These are phyloP conservation scores for Antigone vipio DNA, from an alignment of 2,113 vertebrate genomes.

Conservation along the genomic window DNA sequence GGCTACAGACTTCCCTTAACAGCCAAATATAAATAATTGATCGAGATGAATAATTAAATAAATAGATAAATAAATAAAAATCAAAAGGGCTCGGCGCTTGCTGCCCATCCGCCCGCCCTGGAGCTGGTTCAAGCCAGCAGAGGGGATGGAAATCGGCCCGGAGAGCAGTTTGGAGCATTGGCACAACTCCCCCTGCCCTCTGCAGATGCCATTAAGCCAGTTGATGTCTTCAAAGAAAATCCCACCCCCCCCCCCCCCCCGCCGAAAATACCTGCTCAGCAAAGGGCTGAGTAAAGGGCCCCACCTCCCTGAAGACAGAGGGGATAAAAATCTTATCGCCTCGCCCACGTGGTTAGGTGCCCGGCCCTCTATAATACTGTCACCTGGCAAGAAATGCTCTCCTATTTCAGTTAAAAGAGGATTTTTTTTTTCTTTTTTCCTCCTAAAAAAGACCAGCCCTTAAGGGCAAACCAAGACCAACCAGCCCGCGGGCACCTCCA, in stretches of 20 bases:
- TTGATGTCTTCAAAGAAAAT: not conserved
- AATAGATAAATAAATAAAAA: no score
- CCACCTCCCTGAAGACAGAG: not conserved
- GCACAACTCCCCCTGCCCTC: not conserved
- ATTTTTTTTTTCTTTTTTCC: not conserved
- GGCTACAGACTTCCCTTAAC: not conserved
- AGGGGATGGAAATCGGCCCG: not conserved
- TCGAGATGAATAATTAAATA: not conserved
- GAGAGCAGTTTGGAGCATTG: not conserved
- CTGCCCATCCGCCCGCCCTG: not conserved
- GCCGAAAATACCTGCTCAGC: not conserved
- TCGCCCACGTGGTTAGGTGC: not conserved
- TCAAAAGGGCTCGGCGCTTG: not conserved
- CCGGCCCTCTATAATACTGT: not conserved
- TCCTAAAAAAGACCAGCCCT: not conserved
- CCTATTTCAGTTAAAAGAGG: not conserved
- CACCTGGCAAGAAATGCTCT: not conserved
- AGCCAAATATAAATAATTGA: not conserved
- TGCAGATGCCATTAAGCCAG: not conserved
- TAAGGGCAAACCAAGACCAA: not conserved
- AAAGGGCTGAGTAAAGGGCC: not conserved
- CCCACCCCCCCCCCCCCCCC: not conserved
- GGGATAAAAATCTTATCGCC: not conserved
- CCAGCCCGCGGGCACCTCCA: not conserved
- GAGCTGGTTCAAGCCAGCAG: not conserved